Evolutionary conservation across 64 coral and sea anemone species (phyloP), one percentile per base, ranked within the genome.

Genomic region (Actinia equina): DNA sequence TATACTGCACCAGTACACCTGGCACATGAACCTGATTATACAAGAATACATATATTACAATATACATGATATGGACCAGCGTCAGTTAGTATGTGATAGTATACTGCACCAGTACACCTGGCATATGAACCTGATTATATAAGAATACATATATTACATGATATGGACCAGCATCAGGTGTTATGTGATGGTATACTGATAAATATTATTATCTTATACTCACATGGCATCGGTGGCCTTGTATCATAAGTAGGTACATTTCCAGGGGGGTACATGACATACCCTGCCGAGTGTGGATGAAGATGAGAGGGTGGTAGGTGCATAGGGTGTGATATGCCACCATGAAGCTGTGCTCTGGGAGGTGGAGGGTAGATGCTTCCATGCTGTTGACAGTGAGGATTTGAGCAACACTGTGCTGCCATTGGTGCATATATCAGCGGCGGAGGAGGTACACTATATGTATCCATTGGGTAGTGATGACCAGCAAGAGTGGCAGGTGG

Each of bases 361-460:
- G 91, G 12, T 49, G 91, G 17, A 16, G 52, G 59, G 81, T 82
- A 85, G 52, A 92, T n/a, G 82, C 52, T 45, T 71, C 43, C 17
- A 71, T 88, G 91, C 20, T 92, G 91, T 10, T 77, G 91, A 42
- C 91, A 92, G 82, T 79, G 91, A 22, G 91, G 86, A 25, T 88
- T 88, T 51, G 63, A 83, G 53, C 94, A 97, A 30, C 94, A 91
- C 82, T 82, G 57, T 2, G 79, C 82, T 78, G 92, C 80, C 82
- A 89, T 86, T 30, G 94, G 88, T 46, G 94, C 91, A 87, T 93
- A 97, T 17, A 97, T 93, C 58, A 97, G 77, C 9, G 94, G 77
- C 9, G 94, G 94, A 19, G 94, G 94, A 18, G 94, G 94, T 63
- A 80, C 89, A 60, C 52, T 81, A 20, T 19, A 81, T 20, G 79